phyloP scores from a whole-genome alignment of 2,113 vertebrate genomes.

The Pachyramphus minor region DNA sequence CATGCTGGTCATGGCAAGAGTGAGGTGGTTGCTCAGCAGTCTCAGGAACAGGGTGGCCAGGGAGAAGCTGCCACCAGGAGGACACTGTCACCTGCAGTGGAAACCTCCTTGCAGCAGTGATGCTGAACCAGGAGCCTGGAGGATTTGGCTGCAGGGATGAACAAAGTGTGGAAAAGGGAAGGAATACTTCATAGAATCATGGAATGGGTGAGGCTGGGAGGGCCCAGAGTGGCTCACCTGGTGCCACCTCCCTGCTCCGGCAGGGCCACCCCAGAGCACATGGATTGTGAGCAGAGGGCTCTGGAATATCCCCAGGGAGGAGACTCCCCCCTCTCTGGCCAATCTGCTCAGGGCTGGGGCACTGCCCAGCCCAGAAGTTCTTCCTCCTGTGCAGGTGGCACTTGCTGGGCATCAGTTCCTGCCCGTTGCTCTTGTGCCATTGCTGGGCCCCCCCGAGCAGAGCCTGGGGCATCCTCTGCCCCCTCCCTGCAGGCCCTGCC shows the following conservation, averaged over 20 bases:
- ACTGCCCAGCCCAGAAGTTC: neutral
- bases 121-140: neutral
- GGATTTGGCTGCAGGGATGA: neutral
- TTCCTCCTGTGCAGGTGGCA: neutral
- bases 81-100: neutral
- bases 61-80: neutral
- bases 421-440: neutral
- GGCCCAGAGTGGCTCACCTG: neutral
- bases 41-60: neutral
- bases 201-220: neutral
- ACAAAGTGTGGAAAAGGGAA: neutral
- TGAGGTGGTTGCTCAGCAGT: neutral
- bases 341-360: neutral
- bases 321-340: neutral
- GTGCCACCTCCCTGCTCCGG: neutral
- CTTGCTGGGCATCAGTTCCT: neutral
- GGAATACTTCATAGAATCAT: neutral
- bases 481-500: neutral
- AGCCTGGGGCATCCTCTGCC: neutral
- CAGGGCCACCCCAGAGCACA: neutral
- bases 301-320: neutral
- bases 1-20: neutral
- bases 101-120: neutral
- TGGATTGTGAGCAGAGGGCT: neutral
- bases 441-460: neutral